Base-by-base conservation (phyloP, 2,797 vertebrate species). In the Pipistrellus pipistrellus region DNA sequence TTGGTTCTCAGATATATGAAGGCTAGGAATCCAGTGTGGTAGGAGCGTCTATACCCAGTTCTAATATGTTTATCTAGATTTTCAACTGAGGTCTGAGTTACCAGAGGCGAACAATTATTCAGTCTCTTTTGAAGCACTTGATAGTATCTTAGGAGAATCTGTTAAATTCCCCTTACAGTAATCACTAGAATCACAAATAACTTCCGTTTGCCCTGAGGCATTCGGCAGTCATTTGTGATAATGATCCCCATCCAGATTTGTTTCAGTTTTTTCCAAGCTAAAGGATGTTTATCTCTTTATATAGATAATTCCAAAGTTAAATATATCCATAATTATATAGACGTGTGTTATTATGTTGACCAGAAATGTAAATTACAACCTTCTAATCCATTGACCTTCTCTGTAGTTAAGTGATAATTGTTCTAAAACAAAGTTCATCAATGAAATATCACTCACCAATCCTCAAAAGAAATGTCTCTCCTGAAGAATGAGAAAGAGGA, bases 191-290 rank as follows among this genome's bases (percentile, higher is more conserved):
- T 96, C 81, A 86, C 0, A 1, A 97, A 90, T 92, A 94, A 55
- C 23, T 95, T 96, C 94, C 23, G 1, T 83, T 23, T 85, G 88
- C 94, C 75, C 69, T 93, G 53, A 93, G 44, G 5, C 85, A 62
- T 96, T 96, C 95, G 94, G 89, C 77, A 94, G 62, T 92, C 78
- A 17, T 96, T 96, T 95, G 17, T 41, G 55, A 94, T 96, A 92
- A 96, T 93, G 89, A 38, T 69, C 59, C 23, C 2, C 41, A 68
- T 44, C 18, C 23, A 87, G n/a, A 73, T 95, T 96, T 93, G 27
- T 72, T 93, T 55, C 55, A 23, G 8, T 57, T 80, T 64, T 64
- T 66, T 17, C 88, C 35, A 82, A 94, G 94, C 75, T 46, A 90
- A 94, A 96, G 7, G 64, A 38, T 8, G 4, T 92, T 89, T 85